phyloP scores from a whole-genome alignment of 2,113 vertebrate species.

The Casuarius casuarius region DNA sequence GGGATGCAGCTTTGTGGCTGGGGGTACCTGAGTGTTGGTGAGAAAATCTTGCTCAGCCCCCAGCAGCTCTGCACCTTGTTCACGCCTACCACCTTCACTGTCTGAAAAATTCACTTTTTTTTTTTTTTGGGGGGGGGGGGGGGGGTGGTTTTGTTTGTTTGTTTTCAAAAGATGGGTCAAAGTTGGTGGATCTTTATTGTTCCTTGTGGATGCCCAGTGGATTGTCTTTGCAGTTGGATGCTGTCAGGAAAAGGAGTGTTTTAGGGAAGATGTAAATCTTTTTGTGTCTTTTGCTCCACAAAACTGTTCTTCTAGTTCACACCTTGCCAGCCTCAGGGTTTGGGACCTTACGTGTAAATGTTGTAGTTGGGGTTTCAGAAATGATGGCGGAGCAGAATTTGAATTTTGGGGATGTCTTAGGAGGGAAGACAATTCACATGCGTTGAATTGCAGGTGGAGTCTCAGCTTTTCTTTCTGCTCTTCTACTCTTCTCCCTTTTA shows the following conservation, averaged over 20 bases:
- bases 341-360: not conserved
- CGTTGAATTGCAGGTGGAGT: not conserved
- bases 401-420: not conserved
- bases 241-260: not conserved
- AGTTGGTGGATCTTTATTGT: not conserved
- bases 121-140: not conserved
- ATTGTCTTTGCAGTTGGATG: not conserved
- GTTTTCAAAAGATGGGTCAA: not conserved
- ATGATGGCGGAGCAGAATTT: not conserved
- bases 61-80: not conserved
- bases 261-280: not conserved
- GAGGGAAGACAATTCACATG: not conserved
- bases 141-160: no score
- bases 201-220: not conserved
- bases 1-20: not conserved
- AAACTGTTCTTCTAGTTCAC: not conserved
- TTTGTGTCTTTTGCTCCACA: not conserved
- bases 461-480: not conserved
- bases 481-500: slow-evolving; percentile 12
- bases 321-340: slow-evolving; percentile 5
- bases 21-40: not conserved
- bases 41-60: not conserved
- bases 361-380: slow-evolving; percentile 29
- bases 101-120: not conserved
- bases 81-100: not conserved